Percentiles rank a stretch among this genome's conserved stretches.
phyloP scores from a whole-genome alignment of 2,888 invertebrate genomes.

The Conomelus anceps region DNA sequence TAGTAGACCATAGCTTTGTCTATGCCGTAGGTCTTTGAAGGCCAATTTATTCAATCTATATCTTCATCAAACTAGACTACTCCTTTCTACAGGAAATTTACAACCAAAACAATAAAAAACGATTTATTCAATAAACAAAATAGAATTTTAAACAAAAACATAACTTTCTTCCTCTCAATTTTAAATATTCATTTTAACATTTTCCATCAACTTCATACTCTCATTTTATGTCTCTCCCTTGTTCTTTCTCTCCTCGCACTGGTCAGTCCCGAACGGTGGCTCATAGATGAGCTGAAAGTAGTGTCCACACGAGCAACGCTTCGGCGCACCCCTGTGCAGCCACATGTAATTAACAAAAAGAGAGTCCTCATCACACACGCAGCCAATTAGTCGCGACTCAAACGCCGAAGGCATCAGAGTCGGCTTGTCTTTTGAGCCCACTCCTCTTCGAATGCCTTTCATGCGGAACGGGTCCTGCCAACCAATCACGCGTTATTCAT shows the following conservation, averaged over 20 bases:
- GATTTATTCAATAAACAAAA: too few relatives aligned
- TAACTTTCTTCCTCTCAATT: too few relatives aligned
- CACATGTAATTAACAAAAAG: constrained; percentile 90
- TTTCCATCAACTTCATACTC: neutral
- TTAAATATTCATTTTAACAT: neutral
- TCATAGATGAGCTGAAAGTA: constrained; percentile 74
- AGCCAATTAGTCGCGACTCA: constrained; percentile 85
- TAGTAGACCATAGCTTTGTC: too few relatives aligned
- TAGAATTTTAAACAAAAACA: too few relatives aligned
- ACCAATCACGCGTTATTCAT: constrained; percentile 6
- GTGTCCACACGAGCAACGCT: constrained; percentile 92
- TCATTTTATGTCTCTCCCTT: neutral
- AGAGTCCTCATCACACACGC: constrained; percentile 93
- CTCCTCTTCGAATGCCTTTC: constrained; percentile 71
- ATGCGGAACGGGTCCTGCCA: constrained; percentile 69
- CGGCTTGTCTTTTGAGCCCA: constrained; percentile 77
- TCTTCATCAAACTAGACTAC: too few relatives aligned
- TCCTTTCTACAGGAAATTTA: too few relatives aligned
- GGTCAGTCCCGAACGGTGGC: constrained; percentile 24
- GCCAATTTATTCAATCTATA: too few relatives aligned
- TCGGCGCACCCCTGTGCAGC: constrained; percentile 81
- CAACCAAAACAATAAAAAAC: too few relatives aligned
- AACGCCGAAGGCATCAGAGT: constrained; percentile 87
- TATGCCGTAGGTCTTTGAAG: too few relatives aligned
- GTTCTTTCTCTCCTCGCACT: neutral